A percentile compares a stretch with the other conserved stretches of the same genome.
Conservation (phyloP, 2,113 vertebrate genomes). For the Hydropotes inermis region DNA sequence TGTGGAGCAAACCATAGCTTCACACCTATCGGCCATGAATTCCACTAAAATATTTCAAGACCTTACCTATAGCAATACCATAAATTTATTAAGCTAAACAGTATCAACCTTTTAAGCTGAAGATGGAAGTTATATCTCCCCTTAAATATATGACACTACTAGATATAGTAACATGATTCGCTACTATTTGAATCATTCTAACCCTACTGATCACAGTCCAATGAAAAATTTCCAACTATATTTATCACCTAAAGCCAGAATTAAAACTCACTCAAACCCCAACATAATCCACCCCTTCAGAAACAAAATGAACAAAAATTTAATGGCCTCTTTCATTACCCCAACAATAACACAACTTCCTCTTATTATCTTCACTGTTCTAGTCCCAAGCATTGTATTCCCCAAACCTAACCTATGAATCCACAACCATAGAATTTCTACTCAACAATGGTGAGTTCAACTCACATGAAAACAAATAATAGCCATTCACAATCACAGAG, state of each 20-base stretch:
- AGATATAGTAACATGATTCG: background rate
- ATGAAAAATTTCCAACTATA: background rate
- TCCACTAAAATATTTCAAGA: background rate
- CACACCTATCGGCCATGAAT: background rate
- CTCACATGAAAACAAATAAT: background rate
- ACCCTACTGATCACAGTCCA: background rate
- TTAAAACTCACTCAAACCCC: background rate
- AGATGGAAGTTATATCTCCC: background rate
- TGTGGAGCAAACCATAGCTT: background rate
- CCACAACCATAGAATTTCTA: background rate
- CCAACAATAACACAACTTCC: background rate
- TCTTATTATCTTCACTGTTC: background rate
- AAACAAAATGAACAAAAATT: background rate
- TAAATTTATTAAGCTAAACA: background rate
- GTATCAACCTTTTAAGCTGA: background rate
- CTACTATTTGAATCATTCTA: background rate
- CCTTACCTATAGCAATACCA: background rate
- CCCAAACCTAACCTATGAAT: background rate
- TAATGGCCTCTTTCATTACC: background rate
- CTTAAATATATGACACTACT: background rate
- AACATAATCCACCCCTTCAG: background rate
- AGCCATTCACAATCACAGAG: background rate
- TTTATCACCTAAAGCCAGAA: background rate
- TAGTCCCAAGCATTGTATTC: background rate
- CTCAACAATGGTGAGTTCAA: background rate